phyloP scores from a whole-genome alignment of 2,113 vertebrate species.

The Eulemur rufifrons region DNA sequence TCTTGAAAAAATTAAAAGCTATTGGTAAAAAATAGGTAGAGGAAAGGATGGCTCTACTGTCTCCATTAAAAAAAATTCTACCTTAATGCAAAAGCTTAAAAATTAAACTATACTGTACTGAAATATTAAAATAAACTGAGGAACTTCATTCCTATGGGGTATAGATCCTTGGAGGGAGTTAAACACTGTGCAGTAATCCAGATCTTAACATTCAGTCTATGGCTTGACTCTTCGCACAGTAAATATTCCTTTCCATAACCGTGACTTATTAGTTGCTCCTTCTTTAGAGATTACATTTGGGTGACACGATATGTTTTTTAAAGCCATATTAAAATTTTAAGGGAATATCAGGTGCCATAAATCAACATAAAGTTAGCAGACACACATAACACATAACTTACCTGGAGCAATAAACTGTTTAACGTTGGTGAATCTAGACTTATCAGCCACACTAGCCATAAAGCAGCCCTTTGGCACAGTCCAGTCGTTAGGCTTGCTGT shows the following conservation, averaged over 20 bases:
- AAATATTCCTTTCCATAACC: not conserved
- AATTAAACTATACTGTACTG: not conserved
- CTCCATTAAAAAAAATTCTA: not conserved
- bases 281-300: slow-evolving; percentile 28
- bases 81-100: slow-evolving; percentile 23
- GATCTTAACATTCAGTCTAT: not conserved
- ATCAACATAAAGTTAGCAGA: slow-evolving; percentile 23
- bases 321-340: not conserved
- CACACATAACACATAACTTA: slow-evolving; percentile 59
- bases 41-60: not conserved
- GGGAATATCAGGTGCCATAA: not conserved
- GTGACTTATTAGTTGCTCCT: not conserved
- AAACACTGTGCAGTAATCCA: not conserved
- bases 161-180: not conserved
- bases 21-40: slow-evolving; percentile 28
- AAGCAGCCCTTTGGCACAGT: slow-evolving; percentile 91
- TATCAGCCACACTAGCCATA: slow-evolving; percentile 88
- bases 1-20: slow-evolving; percentile 39
- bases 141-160: not conserved
- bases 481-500: slow-evolving; percentile 85
- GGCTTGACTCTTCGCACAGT: not conserved
- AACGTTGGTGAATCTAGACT: slow-evolving; percentile 86
- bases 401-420: slow-evolving; percentile 94
- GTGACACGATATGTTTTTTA: not conserved
- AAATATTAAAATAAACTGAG: not conserved